Base-by-base conservation (phyloP, 2,113 vertebrate species). In the Poeciliopsis prolifica region DNA sequence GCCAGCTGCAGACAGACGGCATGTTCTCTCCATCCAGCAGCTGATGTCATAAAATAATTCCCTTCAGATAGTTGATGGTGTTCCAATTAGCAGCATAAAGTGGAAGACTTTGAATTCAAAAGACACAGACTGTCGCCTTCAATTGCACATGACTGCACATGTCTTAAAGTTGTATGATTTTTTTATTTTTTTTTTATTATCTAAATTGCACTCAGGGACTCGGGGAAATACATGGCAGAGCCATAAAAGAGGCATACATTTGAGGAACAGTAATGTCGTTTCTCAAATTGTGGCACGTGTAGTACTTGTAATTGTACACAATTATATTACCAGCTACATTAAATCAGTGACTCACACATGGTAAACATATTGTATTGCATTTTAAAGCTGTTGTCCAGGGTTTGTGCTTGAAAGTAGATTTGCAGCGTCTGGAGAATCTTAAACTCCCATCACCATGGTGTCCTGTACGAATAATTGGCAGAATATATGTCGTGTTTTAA, bases 31-130 rank as follows among this genome's bases (percentile, higher is more conserved):
- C 69, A 54, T 67, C 75, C 54, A 81, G 48, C 1, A 68, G 67
- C 58, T 79, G 37, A 75, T 86, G 80, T 78, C 67, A 73, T 4
- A 8, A 69, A 37, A 65, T 70, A 48, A 29, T 72, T 86, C 71
- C 60, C 61, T 28, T 13, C 77, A n/a, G 61, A 61, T 68, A 48
- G 30, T 14, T 68, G 61, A 68, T 37, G 62, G 63, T 76, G 65
- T 60, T 44, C 65, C 42, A 70, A 72, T 85, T 81, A 17, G 72
- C 58, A 68, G 76, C 71, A 79, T 72, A 44, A 63, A 67, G 60
- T 9, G 15, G 35, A 65, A 51, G 40, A 44, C 40, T 60, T 26
- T 66, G 67, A 65, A 72, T 44, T 40, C 54, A 58, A 8, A 76
- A 70, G 68, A 19, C 65, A 1, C 70, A 70, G 42, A 15, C 58